Evolutionary conservation across 2,113 vertebrate genomes (phyloP).

Genomic region (Centropus bengalensis): DNA sequence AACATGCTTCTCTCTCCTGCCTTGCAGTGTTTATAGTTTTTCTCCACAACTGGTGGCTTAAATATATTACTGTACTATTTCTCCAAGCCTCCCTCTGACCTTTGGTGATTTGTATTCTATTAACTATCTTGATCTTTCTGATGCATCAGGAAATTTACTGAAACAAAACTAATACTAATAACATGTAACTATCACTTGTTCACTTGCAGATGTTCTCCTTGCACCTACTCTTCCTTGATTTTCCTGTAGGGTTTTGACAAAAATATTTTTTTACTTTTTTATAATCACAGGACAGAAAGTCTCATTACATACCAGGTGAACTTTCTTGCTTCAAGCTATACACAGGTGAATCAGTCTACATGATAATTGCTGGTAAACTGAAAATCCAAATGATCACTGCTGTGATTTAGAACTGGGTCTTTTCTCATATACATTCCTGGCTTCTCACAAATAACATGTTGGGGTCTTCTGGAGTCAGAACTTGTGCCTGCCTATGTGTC

Average conservation of each 20-base stretch:
- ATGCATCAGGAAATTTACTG: background rate
- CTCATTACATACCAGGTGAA: background rate
- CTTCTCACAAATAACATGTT: background rate
- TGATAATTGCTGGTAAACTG: background rate
- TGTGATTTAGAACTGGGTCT: background rate
- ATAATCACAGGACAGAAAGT: background rate
- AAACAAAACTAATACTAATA: background rate
- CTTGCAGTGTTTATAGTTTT: background rate
- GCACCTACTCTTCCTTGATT: background rate
- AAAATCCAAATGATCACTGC: background rate
- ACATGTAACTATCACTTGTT: background rate
- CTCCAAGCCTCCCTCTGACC: background rate
- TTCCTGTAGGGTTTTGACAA: background rate
- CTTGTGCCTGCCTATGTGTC: background rate
- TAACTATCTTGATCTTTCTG: background rate
- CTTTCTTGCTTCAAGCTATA: background rate
- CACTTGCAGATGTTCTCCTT: background rate
- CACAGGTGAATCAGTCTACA: background rate
- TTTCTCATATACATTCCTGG: background rate
- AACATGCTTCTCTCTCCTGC: background rate
- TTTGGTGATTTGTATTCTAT: background rate
- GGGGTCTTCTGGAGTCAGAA: background rate
- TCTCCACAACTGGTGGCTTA: background rate
- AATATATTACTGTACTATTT: background rate
- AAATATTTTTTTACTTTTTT: background rate